Conservation (phyloP, 2,888 invertebrate species). For the Lottia scabra region DNA sequence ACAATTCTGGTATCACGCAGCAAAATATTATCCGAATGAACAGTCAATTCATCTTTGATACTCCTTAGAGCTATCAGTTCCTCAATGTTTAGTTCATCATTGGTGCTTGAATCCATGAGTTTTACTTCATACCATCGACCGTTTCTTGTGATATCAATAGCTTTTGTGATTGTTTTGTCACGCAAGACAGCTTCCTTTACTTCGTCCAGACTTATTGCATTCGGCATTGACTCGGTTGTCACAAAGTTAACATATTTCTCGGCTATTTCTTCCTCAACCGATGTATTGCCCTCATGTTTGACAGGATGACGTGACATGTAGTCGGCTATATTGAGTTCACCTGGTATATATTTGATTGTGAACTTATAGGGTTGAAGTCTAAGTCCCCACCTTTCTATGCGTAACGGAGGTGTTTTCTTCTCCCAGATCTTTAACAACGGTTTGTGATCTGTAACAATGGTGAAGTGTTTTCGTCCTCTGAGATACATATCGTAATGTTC, state of each 20-base stretch:
- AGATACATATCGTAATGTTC: slow-evolving; percentile 47
- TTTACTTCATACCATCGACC: not conserved
- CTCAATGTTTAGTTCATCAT: not conserved
- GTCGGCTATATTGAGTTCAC: slow-evolving; percentile 38
- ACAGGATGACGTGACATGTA: slow-evolving; percentile 38
- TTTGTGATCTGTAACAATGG: slow-evolving; percentile 42
- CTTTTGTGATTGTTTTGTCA: slow-evolving; percentile 4
- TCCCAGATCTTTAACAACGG: slow-evolving; percentile 35
- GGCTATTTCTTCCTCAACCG: slow-evolving; percentile 12
- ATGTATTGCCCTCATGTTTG: not conserved
- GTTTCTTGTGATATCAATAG: slow-evolving; percentile 4
- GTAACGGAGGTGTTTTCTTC: slow-evolving; percentile 29
- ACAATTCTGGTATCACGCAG: slow-evolving; percentile 26
- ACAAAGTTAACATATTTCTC: slow-evolving; percentile 32
- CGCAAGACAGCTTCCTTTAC: slow-evolving; percentile 4
- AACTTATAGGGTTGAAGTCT: slow-evolving; percentile 34
- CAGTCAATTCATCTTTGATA: slow-evolving; percentile 23
- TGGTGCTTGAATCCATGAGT: not conserved
- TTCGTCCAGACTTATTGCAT: slow-evolving; percentile 12
- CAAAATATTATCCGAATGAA: slow-evolving; percentile 21
- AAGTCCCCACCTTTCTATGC: too few relatives aligned
- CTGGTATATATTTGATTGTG: slow-evolving; percentile 28
- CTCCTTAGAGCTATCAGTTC: slow-evolving; percentile 7
- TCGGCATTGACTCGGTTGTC: slow-evolving; percentile 21
- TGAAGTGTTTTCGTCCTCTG: slow-evolving; percentile 34